phyloP scores from a whole-genome alignment of 2,888 invertebrate species.

The Drosophila kuntzei region DNA sequence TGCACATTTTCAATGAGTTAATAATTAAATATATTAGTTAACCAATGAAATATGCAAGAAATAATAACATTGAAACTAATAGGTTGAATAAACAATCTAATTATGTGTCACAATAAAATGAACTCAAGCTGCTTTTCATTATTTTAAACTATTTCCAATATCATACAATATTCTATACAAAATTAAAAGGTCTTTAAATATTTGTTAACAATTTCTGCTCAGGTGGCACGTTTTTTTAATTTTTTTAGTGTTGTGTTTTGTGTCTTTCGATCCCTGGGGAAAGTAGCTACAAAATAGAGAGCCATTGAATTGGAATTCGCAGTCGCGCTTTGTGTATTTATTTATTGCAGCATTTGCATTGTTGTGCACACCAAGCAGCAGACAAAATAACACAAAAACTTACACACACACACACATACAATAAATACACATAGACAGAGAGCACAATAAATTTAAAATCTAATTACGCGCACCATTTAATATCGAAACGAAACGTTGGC shows the following conservation, averaged over 20 bases:
- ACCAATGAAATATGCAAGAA: conserved; percentile 1
- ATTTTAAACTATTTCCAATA: background rate
- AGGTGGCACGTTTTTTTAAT: conserved; percentile 22
- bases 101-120: background rate
- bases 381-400: conserved; percentile 56
- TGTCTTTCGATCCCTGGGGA: conserved; percentile 6
- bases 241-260: conserved; percentile 20
- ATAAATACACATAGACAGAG: conserved; percentile 35
- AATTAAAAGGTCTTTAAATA: conserved; percentile 22
- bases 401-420: conserved; percentile 23
- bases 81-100: conserved; percentile 10
- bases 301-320: conserved; percentile 62
- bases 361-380: conserved; percentile 66
- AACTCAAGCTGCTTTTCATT: background rate
- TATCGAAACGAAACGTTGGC: conserved; percentile 56
- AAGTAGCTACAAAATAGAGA: background rate
- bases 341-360: conserved; percentile 77
- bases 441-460: conserved; percentile 78
- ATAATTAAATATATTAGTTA: conserved; percentile 2
- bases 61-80: conserved; percentile 2
- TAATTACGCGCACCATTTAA: conserved; percentile 81
- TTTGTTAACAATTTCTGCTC: conserved; percentile 9
- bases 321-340: conserved; percentile 73
- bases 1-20: background rate
- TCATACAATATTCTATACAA: background rate